Conservation (phyloP, 2,888 invertebrate genomes). For the Phrixothrix hirtus region DNA sequence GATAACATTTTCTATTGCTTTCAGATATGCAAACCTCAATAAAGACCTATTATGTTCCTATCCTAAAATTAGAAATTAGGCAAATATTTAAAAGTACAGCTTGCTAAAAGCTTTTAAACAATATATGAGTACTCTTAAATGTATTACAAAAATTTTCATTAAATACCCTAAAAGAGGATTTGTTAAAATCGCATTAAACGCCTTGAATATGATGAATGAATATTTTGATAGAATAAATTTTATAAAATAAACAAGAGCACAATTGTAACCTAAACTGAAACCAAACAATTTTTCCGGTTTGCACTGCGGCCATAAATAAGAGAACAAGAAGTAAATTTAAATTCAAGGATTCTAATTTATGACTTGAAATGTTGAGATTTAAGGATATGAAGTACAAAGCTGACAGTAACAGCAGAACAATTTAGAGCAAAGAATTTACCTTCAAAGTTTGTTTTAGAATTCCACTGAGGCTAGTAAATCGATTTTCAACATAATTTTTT, state of each 20-base stretch:
- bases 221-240: no score
- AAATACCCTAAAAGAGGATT: no score
- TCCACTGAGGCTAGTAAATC: not conserved
- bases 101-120: no score
- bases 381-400: not conserved
- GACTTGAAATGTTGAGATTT: conserved; percentile 7
- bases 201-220: no score
- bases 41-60: no score
- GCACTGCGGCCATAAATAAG: conserved; percentile 8
- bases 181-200: no score
- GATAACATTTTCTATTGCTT: conserved; percentile 1
- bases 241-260: conserved; percentile 16
- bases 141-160: no score
- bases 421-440: not conserved
- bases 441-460: not conserved
- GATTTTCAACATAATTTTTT: not conserved
- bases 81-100: no score
- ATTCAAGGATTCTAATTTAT: conserved; percentile 11
- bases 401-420: conserved; percentile 1
- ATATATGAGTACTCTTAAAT: no score
- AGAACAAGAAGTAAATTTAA: conserved; percentile 9
- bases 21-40: not conserved
- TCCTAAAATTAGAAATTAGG: no score
- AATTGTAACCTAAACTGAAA: conserved; percentile 17
- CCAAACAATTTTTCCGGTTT: conserved; percentile 16